Evolutionary conservation across 2,888 invertebrate species (phyloP).

Genomic region (Rhagium mordax): DNA sequence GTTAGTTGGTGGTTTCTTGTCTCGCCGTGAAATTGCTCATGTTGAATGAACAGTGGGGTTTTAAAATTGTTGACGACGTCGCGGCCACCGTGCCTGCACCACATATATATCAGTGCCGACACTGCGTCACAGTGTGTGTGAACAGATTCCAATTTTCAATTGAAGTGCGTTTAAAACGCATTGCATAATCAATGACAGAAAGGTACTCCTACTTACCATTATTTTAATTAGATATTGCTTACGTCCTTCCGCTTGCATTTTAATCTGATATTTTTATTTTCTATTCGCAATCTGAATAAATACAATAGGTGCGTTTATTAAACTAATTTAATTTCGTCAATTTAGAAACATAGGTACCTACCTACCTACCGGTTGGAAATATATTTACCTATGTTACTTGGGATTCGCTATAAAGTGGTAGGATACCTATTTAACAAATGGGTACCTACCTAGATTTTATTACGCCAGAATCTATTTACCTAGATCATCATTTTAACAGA

Average conservation of each 20-base stretch:
- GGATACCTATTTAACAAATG: too few species aligned
- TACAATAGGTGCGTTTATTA: too few species aligned
- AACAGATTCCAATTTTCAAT: constrained; percentile 37
- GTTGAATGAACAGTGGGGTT: constrained; percentile 32
- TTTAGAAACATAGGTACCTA: too few species aligned
- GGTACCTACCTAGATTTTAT: too few species aligned
- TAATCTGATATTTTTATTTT: too few species aligned
- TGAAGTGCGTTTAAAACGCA: constrained; percentile 58
- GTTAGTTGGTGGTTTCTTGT: constrained; percentile 32
- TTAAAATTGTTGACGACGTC: constrained; percentile 36
- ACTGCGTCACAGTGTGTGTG: constrained; percentile 38
- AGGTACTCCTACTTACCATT: constrained; percentile 50
- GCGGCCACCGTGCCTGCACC: constrained; percentile 29
- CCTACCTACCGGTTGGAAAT: too few species aligned
- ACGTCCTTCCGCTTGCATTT: constrained; percentile 14
- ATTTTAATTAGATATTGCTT: constrained; percentile 28
- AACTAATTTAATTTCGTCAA: too few species aligned
- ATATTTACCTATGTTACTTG: too few species aligned
- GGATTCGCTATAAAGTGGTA: too few species aligned
- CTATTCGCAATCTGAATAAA: too few species aligned
- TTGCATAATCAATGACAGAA: constrained; percentile 64
- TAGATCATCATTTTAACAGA: too few species aligned
- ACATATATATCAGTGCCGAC: constrained; percentile 33
- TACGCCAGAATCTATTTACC: too few species aligned
- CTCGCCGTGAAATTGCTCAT: constrained; percentile 28